Evolutionary conservation across 2,888 invertebrate genomes (phyloP), one percentile per base, ranked within the genome.

Genomic region (Bimastos eiseni): DNA sequence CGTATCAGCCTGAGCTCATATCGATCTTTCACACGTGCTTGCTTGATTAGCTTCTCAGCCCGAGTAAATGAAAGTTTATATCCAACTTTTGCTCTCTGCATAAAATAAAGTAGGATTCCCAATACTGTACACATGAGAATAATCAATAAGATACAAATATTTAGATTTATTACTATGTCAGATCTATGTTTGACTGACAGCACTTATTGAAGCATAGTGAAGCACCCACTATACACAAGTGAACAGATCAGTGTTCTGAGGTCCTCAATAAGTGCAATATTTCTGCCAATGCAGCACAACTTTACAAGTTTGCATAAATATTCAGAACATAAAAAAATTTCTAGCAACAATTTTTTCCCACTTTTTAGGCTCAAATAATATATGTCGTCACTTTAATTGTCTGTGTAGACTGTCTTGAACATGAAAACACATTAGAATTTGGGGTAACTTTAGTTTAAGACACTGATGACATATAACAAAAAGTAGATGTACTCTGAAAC

Each of bases 11-110:
- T 83, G 0, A 84, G 33, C 83, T 91, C 91, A 88, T 91, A 91
- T 15, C 89, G n/a, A 37, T 90, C 90, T 83, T 91, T 90, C 33
- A 90, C 83, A 33, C 90, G 30, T 34, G 70, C 89, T 37, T 89
- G 89, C 36, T 91, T 91, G 21, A 91, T 89, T 70, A 91, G 90
- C 90, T 91, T 91, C 44, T 91, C 91, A 49, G 91, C 91, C 70
- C 91, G 83, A 36, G 90, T 90, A 44, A 90, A 91, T 37, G 36
- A 86, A 34, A 86, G 37, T 86, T 86, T 86, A 86, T 86, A 86
- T 33, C 36, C 86, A 34, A 86, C 34, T 86, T 86, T 86, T 30
- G 86, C 86, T 86, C 86, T 86, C 86, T 86, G 86, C 34, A 86
- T 3, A 34, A 86, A 36, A 86, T 19, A 86, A 86, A 34, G 36